Evolutionary conservation across 2,888 invertebrate genomes (phyloP).

Genomic region (Arenicola marina): DNA sequence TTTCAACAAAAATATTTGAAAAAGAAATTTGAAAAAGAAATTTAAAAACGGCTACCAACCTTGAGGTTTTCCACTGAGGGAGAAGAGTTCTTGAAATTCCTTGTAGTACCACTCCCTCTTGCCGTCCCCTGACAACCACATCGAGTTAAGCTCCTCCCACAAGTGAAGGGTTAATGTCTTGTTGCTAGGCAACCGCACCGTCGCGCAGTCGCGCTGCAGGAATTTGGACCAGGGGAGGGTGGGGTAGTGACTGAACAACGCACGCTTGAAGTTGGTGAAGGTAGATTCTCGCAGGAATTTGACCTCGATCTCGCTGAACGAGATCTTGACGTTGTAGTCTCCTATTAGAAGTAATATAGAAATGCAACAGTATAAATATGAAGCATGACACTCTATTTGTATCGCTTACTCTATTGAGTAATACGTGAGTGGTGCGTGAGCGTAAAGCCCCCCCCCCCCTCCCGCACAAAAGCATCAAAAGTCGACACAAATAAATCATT

Average conservation of each 20-base stretch:
- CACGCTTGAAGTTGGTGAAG: constrained; percentile 20
- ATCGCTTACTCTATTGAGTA: too few species aligned
- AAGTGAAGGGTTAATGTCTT: constrained; percentile 27
- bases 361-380: too few species aligned
- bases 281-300: constrained; percentile 15
- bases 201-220: constrained; percentile 29
- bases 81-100: constrained; percentile 22
- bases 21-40: too few species aligned
- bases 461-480: too few species aligned
- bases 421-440: too few species aligned
- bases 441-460: too few species aligned
- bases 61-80: too few species aligned
- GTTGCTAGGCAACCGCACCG: constrained; percentile 14
- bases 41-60: too few species aligned
- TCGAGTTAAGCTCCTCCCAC: constrained; percentile 25
- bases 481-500: too few species aligned
- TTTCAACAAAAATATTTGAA: too few species aligned
- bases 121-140: constrained; percentile 31
- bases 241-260: constrained; percentile 20
- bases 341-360: constrained; percentile 4
- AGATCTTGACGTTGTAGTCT: constrained; percentile 23
- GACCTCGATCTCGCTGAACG: constrained; percentile 26
- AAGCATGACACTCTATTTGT: too few species aligned
- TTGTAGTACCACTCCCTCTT: constrained; percentile 27
- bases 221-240: constrained; percentile 27